Base-by-base conservation (phyloP, 2,113 vertebrate species). In the Orientallactaga bullata region DNA sequence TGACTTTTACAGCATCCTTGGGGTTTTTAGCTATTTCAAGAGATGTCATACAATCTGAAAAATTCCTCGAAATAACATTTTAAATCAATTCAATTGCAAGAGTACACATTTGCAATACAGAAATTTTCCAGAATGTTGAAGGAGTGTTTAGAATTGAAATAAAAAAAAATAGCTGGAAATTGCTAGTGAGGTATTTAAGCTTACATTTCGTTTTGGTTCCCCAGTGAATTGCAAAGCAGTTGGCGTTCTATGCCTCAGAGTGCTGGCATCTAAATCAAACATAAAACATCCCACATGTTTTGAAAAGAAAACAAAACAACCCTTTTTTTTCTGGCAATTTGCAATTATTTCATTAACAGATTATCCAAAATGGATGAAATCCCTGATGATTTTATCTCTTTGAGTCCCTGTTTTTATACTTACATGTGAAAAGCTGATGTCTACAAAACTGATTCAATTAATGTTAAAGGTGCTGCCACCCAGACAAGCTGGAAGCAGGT, bases 1-100 rank as follows among this genome's bases (percentile, higher is more conserved):
- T 96, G 86, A 63, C 95, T 86, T 92, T 95, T 96, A 60, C 20
- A 91, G 87, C 68, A 95, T 55, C 68, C 61, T 65, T 86, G 83
- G 83, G 84, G 72, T 94, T 89, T 95, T 92, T 90, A 83, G 66
- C 71, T 96, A 95, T 96, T 97, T 95, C 77, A 94, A 95, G 76
- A 96, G 63, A 76, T 95, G 89, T 81, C 87, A 95, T 84, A 74
- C 91, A 81, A 94, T 96, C 74, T 94, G 76, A 86, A 85, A 94
- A 95, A 55, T 95, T 95, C 87, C 93, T 92, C 87, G 91, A 76
- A 95, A 94, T 89, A 95, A 95, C n/a, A 92, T 80, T 91, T 93
- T 91, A 93, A 95, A 66, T 94, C 61, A 87, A 12, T 92, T 90
- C 26, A 85, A 55, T 78, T 84, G 85, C 90, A 90, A 89, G 93